Evolutionary conservation across 1,140 invertebrate genomes (phyloP).

Genomic region (Megathymus violae): DNA sequence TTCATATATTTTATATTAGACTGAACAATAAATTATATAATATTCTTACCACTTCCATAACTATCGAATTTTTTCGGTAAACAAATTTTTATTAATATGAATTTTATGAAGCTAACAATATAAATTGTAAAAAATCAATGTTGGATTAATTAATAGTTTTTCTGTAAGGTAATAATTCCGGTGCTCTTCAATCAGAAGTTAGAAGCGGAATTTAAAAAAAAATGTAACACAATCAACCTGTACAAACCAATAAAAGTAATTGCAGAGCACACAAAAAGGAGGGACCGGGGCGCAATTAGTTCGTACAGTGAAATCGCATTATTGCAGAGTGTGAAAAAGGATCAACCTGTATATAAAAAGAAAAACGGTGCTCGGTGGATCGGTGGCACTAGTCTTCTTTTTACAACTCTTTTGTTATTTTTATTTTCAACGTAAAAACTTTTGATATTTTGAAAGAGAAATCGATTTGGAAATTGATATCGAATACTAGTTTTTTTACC

Average conservation of each 20-base stretch:
- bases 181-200: slow-evolving; percentile 1
- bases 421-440: slow-evolving; percentile 6
- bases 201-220: slow-evolving; percentile 10
- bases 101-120: too few species aligned
- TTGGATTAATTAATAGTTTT: too few species aligned
- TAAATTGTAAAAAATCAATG: too few species aligned
- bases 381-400: slow-evolving; percentile 17
- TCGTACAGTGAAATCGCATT: slow-evolving; percentile 65
- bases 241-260: slow-evolving; percentile 21
- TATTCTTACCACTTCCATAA: too few species aligned
- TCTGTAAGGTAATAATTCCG: too few species aligned
- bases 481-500: too few species aligned
- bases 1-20: too few species aligned
- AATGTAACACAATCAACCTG: slow-evolving; percentile 22
- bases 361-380: slow-evolving; percentile 34
- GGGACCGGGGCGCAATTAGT: slow-evolving; percentile 59
- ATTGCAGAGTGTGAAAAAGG: slow-evolving; percentile 59
- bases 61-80: too few species aligned
- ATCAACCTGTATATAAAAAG: slow-evolving; percentile 60
- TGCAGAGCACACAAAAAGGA: slow-evolving; percentile 34
- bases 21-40: too few species aligned
- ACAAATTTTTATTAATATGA: too few species aligned
- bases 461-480: slow-evolving; percentile 8
- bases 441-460: slow-evolving; percentile 15
- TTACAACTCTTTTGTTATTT: slow-evolving; percentile 25